Evolutionary conservation across 2,888 invertebrate species (phyloP).

Genomic region (Lapara coniferarum): DNA sequence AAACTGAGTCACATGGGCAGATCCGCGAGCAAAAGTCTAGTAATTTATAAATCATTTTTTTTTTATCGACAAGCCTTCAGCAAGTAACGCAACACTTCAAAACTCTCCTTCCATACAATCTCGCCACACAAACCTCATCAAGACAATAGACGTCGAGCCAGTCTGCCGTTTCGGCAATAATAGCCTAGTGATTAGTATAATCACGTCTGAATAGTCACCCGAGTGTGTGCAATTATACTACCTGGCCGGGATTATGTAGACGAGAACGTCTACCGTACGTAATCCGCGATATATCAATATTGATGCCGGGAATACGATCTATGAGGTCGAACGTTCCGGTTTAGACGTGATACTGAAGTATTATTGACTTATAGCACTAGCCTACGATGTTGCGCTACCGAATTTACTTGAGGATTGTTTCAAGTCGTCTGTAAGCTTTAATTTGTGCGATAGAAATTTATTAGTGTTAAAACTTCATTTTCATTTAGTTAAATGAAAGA

Average conservation of each 20-base stretch:
- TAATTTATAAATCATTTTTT: too few relatives aligned
- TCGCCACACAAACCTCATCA: not conserved
- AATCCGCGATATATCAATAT: constrained; percentile 31
- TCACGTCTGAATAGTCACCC: constrained; percentile 37
- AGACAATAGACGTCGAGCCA: not conserved
- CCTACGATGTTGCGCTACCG: too few relatives aligned
- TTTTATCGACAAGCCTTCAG: too few relatives aligned
- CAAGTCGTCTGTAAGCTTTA: too few relatives aligned
- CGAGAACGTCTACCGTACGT: constrained; percentile 51
- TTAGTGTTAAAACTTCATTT: too few relatives aligned
- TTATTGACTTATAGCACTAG: too few relatives aligned
- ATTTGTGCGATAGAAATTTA: too few relatives aligned
- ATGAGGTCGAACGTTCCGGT: not conserved
- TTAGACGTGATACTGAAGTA: not conserved
- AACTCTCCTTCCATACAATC: not conserved
- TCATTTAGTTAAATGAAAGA: too few relatives aligned
- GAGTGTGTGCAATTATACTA: constrained; percentile 39
- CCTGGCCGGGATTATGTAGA: constrained; percentile 33
- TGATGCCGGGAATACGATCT: not conserved
- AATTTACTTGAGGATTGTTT: too few relatives aligned
- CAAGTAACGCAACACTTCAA: not conserved
- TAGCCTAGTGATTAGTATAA: constrained; percentile 37
- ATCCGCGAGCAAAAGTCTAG: too few relatives aligned
- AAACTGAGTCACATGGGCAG: too few relatives aligned
- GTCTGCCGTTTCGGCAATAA: constrained; percentile 25